Base-by-base conservation (phyloP, 2,888 invertebrate genomes). In the Urechis unicinctus region DNA sequence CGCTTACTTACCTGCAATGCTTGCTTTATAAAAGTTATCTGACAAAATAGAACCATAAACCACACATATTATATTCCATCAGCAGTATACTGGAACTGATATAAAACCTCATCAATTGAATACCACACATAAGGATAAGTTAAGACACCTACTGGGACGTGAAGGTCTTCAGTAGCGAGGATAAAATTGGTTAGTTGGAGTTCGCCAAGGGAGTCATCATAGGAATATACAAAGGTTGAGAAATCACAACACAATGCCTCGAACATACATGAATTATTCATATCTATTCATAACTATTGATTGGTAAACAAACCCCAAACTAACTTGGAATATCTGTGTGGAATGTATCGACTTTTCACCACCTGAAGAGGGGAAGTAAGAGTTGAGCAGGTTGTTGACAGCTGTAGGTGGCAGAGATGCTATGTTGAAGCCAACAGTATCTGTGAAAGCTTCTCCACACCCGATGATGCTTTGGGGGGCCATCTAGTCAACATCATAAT, bases 391-490 rank as follows among this genome's bases (percentile, higher is more conserved):
- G 44, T 79, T 70, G 2, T 82, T 70, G 69, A 83, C 83, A 1
- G 82, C 69, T 1, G 64, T 70, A 36, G 78, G 71, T 0, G 85
- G 83, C 17, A 91, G 77, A n/a, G 79, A 82, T 5, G 80, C 78
- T 68, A 90, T 84, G 73, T 89, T 89, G 21, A 89, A 84, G 0
- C 86, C 85, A 2, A 83, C 80, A 6, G 83, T 75, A 70, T 83
- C 83, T 0, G 92, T 93, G 58, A 92, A 88, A 0, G 91, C 88
- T 0, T 89, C 92, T 0, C 93, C 93, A 73, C 89, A 93, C 0
- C 93, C 93, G 59, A 85, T 74, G 25, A 93, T 86, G 25, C 70
- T 80, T 75, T 93, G 92, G 66, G n/a, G n/a, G n/a, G n/a, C n/a
- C n/a, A n/a, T n/a, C n/a, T n/a, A n/a, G n/a, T n/a, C n/a, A n/a